A percentile compares a stretch with the other conserved stretches of the same genome.
Evolutionary conservation across 2,888 invertebrate species (phyloP).

Genomic region (Hirtodrosophila trivittata): DNA sequence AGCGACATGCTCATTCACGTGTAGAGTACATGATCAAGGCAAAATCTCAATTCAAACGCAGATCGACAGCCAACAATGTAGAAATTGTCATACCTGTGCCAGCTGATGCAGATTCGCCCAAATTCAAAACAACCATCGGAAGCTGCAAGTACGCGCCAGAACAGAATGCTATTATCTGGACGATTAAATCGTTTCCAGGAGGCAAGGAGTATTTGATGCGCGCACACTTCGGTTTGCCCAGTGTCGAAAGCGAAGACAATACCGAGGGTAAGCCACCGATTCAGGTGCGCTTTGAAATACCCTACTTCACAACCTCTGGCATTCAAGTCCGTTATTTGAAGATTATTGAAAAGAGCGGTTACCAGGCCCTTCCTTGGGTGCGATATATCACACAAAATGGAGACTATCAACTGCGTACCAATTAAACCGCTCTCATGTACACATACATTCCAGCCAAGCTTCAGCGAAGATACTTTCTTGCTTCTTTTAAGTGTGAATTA

Average conservation of each 20-base stretch:
- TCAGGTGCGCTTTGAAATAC: slow-evolving; percentile 99
- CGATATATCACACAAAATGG: slow-evolving; percentile 99
- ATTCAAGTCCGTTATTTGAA: slow-evolving; percentile 90
- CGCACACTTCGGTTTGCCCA: slow-evolving; percentile 98
- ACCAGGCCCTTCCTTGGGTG: slow-evolving; percentile 99
- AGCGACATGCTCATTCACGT: slow-evolving; percentile 97
- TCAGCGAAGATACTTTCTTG: slow-evolving; percentile 37
- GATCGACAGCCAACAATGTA: slow-evolving; percentile 99
- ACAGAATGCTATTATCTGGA: slow-evolving; percentile 98
- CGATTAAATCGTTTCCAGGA: slow-evolving; percentile 98
- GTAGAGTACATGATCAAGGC: slow-evolving; percentile 99
- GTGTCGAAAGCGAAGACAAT: slow-evolving; percentile 95
- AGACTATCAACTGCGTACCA: slow-evolving; percentile 98
- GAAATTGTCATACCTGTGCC: slow-evolving; percentile 98
- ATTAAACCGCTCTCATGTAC: slow-evolving; percentile 85
- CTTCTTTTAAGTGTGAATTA: slow-evolving; percentile 34
- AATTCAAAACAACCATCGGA: slow-evolving; percentile 98
- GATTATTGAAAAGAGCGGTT: slow-evolving; percentile 99
- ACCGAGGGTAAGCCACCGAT: slow-evolving; percentile 98
- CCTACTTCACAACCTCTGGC: slow-evolving; percentile 99
- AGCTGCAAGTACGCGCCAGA: slow-evolving; percentile 99
- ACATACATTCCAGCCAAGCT: slow-evolving; percentile 70
- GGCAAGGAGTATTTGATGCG: slow-evolving; percentile 99
- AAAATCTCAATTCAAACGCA: slow-evolving; percentile 98
- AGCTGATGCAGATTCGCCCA: slow-evolving; percentile 98